phyloP scores from a whole-genome alignment of 1,140 invertebrate species.

The Zaprionus davidi region DNA sequence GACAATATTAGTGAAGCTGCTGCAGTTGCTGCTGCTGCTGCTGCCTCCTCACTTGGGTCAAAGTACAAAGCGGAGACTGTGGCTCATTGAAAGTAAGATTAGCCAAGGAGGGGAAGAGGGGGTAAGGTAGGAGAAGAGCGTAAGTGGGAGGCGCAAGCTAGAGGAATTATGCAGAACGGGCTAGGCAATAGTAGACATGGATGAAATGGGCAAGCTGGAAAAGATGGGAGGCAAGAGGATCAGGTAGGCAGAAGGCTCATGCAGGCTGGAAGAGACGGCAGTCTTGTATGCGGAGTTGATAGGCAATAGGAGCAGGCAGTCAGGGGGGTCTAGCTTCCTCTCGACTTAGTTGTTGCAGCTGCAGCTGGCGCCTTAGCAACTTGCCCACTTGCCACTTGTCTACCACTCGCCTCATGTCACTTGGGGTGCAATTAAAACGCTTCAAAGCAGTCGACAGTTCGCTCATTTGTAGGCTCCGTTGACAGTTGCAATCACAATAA shows the following conservation, averaged over 20 bases:
- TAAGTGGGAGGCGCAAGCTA: background rate
- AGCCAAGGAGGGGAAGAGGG: background rate
- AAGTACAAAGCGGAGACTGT: conserved; percentile 45
- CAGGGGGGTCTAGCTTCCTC: background rate
- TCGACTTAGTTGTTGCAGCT: conserved; percentile 44
- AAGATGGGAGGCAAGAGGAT: background rate
- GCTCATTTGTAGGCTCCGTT: background rate
- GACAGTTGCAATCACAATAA: conserved; percentile 52
- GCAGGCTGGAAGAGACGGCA: too few species aligned
- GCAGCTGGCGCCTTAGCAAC: conserved; percentile 10
- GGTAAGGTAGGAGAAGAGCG: background rate
- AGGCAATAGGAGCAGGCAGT: too few species aligned
- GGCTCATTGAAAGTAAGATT: conserved; percentile 62
- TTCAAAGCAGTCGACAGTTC: background rate
- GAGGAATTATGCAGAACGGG: background rate
- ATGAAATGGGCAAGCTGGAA: background rate
- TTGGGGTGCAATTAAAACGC: conserved; percentile 28
- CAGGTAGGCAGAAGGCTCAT: too few species aligned
- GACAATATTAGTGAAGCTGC: conserved; percentile 54
- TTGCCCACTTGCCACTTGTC: background rate
- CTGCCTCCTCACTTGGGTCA: conserved; percentile 56
- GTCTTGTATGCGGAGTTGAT: too few species aligned
- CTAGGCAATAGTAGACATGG: background rate
- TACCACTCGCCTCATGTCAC: background rate
- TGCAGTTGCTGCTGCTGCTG: background rate